Percentiles rank a stretch among this genome's conserved stretches.
Evolutionary conservation across 2,113 vertebrate genomes (phyloP).

Genomic region (Esox niger): DNA sequence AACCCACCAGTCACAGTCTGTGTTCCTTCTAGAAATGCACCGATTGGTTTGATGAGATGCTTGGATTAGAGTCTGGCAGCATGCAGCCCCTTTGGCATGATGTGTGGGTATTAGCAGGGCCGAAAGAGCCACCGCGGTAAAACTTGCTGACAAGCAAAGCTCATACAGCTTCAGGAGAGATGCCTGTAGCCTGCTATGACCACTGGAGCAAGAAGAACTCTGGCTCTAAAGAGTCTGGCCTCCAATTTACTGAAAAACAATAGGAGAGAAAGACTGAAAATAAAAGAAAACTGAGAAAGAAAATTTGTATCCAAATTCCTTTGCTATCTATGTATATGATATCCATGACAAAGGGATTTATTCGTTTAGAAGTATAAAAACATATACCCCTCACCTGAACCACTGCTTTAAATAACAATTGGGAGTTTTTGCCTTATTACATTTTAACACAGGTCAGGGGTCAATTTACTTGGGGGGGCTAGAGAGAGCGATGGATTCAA

Average conservation of each 20-base stretch:
- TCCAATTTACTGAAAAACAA: neutral
- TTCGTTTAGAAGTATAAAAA: conserved; percentile 5
- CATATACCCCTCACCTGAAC: conserved; percentile 24
- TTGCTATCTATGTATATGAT: neutral
- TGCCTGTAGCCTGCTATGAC: conserved; percentile 45
- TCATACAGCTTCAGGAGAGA: conserved; percentile 43
- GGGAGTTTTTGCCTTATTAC: conserved; percentile 31
- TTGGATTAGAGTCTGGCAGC: conserved; percentile 56
- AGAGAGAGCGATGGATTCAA: conserved; percentile 21
- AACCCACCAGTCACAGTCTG: conserved; percentile 48
- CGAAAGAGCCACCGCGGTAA: conserved; percentile 43
- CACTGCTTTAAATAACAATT: conserved; percentile 39
- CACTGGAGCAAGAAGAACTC: conserved; percentile 40
- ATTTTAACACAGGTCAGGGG: conserved; percentile 56
- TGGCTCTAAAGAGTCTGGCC: too few species aligned
- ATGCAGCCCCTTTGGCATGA: conserved; percentile 45
- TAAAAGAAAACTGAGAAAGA: neutral
- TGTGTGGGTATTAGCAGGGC: conserved; percentile 51
- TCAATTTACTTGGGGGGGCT: conserved; percentile 29
- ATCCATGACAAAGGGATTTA: neutral
- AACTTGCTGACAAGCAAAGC: conserved; percentile 49
- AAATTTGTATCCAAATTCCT: neutral
- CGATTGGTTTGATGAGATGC: conserved; percentile 68
- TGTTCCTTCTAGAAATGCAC: conserved; percentile 55
- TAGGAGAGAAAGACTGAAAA: neutral